Conservation (phyloP, 2,797 vertebrate species). For the Dendrocincla fuliginosa region DNA sequence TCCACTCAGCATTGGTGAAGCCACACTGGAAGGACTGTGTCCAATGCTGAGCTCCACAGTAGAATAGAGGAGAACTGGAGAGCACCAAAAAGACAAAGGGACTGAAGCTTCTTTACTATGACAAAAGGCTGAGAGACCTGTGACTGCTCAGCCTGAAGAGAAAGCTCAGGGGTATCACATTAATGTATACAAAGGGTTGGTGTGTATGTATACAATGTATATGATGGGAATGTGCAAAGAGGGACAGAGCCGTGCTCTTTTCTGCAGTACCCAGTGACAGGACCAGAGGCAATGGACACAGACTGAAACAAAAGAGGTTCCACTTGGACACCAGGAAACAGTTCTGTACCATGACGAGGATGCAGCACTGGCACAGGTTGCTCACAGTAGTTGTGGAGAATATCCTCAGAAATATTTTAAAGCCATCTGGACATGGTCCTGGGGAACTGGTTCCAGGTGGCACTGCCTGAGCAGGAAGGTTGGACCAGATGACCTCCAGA, state of each 20-base stretch:
- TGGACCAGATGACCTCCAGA: background rate
- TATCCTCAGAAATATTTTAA: background rate
- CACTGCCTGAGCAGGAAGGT: background rate
- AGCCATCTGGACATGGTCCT: background rate
- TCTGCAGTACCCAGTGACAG: background rate
- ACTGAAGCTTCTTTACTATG: accelerated
- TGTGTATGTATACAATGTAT: background rate
- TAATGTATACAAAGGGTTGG: background rate
- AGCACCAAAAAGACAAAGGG: background rate
- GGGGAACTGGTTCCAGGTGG: background rate
- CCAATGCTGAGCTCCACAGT: background rate
- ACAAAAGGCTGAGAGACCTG: background rate
- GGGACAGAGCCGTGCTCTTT: background rate
- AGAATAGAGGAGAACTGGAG: background rate
- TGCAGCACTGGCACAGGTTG: background rate
- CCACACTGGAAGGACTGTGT: background rate
- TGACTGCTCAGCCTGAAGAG: background rate
- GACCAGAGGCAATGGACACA: background rate
- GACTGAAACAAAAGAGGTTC: background rate
- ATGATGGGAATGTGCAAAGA: background rate
- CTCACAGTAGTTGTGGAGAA: background rate
- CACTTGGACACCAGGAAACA: background rate
- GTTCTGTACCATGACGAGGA: background rate
- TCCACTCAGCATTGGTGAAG: background rate
- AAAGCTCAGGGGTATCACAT: background rate